Conservation (phyloP, 2,888 invertebrate species). For the Phyto melanocephala region DNA sequence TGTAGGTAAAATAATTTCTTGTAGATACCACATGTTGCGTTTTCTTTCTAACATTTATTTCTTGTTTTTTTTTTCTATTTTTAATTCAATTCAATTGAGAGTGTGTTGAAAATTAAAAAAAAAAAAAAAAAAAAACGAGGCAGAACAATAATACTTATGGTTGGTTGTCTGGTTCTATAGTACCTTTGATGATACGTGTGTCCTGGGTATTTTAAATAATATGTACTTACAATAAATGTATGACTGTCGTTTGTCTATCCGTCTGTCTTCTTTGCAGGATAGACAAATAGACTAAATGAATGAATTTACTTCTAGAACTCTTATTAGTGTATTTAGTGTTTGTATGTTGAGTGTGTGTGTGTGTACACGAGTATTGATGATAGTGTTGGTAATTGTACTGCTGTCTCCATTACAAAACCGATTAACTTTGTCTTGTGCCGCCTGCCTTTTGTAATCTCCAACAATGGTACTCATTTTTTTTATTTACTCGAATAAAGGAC, state of each 20-base stretch:
- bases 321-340: background rate
- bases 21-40: slow-evolving; percentile 54
- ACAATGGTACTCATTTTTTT: background rate
- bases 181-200: background rate
- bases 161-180: background rate
- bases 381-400: background rate
- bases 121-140: background rate
- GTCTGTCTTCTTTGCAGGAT: background rate
- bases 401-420: slow-evolving; percentile 50
- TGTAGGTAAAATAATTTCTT: slow-evolving; percentile 42
- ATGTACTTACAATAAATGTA: background rate
- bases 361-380: background rate
- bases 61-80: slow-evolving; percentile 2
- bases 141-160: background rate
- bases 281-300: too few species aligned
- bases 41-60: slow-evolving; percentile 5
- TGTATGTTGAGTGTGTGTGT: background rate
- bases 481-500: slow-evolving; percentile 18
- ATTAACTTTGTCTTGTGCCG: slow-evolving; percentile 63
- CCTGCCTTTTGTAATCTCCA: slow-evolving; percentile 20
- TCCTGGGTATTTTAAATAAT: background rate
- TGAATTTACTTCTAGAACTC: too few species aligned
- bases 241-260: background rate
- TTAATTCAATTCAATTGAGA: background rate
- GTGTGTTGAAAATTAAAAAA: background rate